Evolutionary conservation across 2,888 invertebrate species (phyloP).

Genomic region (Dexiosoma caninum): DNA sequence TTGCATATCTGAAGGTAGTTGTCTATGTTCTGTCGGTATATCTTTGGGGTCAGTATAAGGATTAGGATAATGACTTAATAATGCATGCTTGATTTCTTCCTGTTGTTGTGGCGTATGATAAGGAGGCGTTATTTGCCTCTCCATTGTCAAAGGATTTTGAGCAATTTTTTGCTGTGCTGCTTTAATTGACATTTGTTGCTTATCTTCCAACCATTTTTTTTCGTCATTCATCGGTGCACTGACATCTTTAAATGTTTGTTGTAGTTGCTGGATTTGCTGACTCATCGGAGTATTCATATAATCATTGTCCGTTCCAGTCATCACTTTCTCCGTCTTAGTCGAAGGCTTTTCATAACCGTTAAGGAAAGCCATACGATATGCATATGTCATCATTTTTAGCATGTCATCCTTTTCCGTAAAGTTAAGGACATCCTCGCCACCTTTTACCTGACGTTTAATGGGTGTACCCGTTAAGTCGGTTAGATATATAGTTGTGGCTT

Average conservation of each 20-base stretch:
- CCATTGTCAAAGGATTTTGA: neutral
- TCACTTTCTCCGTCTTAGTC: constrained; percentile 36
- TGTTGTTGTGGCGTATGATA: neutral
- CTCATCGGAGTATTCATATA: too few relatives aligned
- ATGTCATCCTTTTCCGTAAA: constrained; percentile 70
- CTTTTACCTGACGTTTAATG: constrained; percentile 67
- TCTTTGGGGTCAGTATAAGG: too few relatives aligned
- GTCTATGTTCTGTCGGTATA: too few relatives aligned
- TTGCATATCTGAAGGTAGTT: neutral
- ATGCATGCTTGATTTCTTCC: too few relatives aligned
- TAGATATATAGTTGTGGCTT: constrained; percentile 34
- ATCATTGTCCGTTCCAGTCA: neutral
- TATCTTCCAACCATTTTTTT: constrained; percentile 55
- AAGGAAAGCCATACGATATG: constrained; percentile 70
- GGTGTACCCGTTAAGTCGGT: constrained; percentile 48
- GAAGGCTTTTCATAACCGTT: constrained; percentile 56
- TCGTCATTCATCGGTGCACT: constrained; percentile 27
- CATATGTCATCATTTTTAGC: constrained; percentile 70
- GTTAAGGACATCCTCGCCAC: constrained; percentile 23
- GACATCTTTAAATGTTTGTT: neutral
- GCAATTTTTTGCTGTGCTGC: neutral
- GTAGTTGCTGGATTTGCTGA: too few relatives aligned
- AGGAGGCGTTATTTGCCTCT: neutral
- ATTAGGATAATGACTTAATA: too few relatives aligned
- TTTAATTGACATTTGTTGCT: constrained; percentile 37